Percentiles rank a stretch among this genome's conserved stretches.
Evolutionary conservation across 2,888 invertebrate species (phyloP).

Genomic region (Drosophila acutilabella): DNA sequence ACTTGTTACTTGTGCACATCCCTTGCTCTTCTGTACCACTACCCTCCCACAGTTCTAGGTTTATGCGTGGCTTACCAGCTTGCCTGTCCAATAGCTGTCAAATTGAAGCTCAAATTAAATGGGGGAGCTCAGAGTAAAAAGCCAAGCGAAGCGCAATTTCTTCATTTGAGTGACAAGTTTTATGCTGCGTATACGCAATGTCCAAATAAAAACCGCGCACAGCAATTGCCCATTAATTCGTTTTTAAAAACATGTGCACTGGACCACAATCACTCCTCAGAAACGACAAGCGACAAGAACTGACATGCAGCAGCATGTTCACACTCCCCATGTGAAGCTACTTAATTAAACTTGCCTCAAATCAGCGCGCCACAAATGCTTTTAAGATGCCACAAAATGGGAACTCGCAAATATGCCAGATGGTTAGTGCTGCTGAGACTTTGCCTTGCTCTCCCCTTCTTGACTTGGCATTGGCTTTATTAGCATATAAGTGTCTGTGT

Average conservation of each 20-base stretch:
- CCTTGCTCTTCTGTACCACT: neutral
- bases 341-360: conserved; percentile 51
- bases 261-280: neutral
- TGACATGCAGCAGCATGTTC: neutral
- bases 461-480: conserved; percentile 31
- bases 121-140: conserved; percentile 18
- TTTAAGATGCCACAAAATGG: conserved; percentile 43
- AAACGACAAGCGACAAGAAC: conserved; percentile 11
- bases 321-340: conserved; percentile 20
- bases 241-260: conserved; percentile 5
- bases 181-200: conserved; percentile 46
- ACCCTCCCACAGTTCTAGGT: neutral
- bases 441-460: neutral
- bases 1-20: neutral
- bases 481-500: conserved; percentile 25
- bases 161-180: conserved; percentile 25
- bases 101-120: conserved; percentile 72
- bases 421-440: conserved; percentile 20
- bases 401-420: conserved; percentile 30
- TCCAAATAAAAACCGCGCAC: conserved; percentile 25
- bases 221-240: conserved; percentile 35
- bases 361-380: conserved; percentile 41
- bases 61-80: conserved; percentile 21
- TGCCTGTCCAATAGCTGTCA: conserved; percentile 74
- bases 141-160: conserved; percentile 34